Base-by-base conservation (phyloP, 2,888 invertebrate genomes). In the Sminthurinus aureus region DNA sequence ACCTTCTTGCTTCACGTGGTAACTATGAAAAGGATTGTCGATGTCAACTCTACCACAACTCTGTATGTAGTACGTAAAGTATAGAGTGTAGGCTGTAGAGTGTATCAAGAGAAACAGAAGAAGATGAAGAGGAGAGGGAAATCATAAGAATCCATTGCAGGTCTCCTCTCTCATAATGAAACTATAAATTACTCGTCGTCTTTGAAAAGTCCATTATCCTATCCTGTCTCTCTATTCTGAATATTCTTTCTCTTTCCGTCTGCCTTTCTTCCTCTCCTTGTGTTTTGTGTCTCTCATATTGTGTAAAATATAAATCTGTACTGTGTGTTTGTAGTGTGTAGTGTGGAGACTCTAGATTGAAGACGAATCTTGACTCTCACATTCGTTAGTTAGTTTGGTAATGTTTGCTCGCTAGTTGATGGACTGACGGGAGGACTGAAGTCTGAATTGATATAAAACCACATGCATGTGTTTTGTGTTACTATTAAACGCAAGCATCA, bases 141-240 rank as follows among this genome's bases (percentile, higher is more conserved):
- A 38, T 38, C 38, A 38, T 38, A 58, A 58, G 58, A 69, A 26
- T 71, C 24, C 24, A 26, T 0, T 13, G 71, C 13, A 24, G 24
- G 71, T 22, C 22, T 22, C 71, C 13, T 71, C 71, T 22, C 58
- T 79, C 71, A 81, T 81, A 81, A 81, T 81, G 80, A 81, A 81
- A 81, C 80, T 81, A 81, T 81, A 81, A 81, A 81, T 81, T 81
- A 81, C 80, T 81, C 73, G 51, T 80, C 71, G 79, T 80, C 80
- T 71, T 52, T 73, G 38, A 69, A 51, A 80, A 73, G 73, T 81
- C 80, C 71, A 74, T 81, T 81, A 81, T 81, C 73, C 74, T 73
- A 81, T 79, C 79, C 79, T 81, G 79, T 79, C 69, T 71, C 71
- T 79, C 18, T 67, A 12, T 12, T 24, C 38, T 74, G 4, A 4